Conservation (phyloP, 2,113 vertebrate species). For the Crotalus helleri region DNA sequence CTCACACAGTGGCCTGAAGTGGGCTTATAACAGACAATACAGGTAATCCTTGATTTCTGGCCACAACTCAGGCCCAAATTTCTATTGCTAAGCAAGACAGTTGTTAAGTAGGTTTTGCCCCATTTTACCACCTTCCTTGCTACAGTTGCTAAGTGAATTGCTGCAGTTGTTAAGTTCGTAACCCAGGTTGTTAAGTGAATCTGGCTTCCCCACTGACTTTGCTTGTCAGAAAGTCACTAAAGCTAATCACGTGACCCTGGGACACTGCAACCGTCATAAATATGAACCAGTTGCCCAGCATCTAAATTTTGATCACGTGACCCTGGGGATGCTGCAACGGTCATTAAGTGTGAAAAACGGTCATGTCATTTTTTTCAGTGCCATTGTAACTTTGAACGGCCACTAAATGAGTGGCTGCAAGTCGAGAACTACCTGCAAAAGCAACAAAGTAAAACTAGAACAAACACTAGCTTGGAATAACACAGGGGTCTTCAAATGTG, state of each 20-base stretch:
- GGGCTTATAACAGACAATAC: neutral
- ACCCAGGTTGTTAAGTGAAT: neutral
- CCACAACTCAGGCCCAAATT: neutral
- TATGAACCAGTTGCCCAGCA: neutral
- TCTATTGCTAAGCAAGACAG: neutral
- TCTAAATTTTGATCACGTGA: neutral
- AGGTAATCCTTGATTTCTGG: neutral
- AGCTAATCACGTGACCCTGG: neutral
- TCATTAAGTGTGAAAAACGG: too few relatives aligned
- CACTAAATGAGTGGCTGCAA: too few relatives aligned
- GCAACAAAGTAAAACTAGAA: neutral
- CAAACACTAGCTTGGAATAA: neutral
- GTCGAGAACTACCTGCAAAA: neutral
- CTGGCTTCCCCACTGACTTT: neutral
- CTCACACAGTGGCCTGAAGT: neutral
- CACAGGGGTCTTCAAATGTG: too few relatives aligned
- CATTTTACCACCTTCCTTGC: neutral
- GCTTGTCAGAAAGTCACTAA: neutral
- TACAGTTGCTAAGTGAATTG: neutral
- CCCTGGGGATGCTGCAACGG: too few relatives aligned
- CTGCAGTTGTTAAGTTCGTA: neutral
- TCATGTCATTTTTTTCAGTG: neutral
- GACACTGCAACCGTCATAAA: neutral
- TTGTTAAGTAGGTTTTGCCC: neutral
- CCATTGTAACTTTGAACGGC: neutral